phyloP scores from a whole-genome alignment of 2,797 vertebrate species.

The Jordanella pulchra region DNA sequence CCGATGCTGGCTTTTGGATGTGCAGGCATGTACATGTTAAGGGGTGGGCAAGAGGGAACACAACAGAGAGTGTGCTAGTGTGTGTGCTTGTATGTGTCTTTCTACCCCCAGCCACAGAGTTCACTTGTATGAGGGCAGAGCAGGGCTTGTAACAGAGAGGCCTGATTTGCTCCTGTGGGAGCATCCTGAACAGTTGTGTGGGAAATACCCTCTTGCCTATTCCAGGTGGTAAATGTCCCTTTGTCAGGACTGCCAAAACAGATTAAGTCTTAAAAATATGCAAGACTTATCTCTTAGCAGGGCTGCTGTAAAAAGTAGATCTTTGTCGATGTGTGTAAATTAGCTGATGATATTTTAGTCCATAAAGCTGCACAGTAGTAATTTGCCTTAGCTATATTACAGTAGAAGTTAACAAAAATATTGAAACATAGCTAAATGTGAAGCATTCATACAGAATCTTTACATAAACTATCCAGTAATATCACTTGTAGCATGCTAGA shows the following conservation, averaged over 20 bases:
- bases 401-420: too few species aligned
- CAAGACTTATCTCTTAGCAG: background rate
- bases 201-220: conserved; percentile 23
- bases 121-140: conserved; percentile 44
- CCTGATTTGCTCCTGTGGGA: conserved; percentile 36
- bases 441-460: background rate
- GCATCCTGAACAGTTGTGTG: conserved; percentile 38
- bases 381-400: background rate
- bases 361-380: background rate
- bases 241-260: background rate
- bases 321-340: too few species aligned
- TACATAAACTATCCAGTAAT: background rate
- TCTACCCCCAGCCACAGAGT: conserved; percentile 40
- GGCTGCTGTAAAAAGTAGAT: background rate
- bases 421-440: background rate
- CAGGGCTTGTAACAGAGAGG: conserved; percentile 55
- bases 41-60: conserved; percentile 33
- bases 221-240: background rate
- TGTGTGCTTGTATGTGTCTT: conserved; percentile 23
- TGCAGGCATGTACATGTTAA: conserved; percentile 59
- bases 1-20: conserved; percentile 64
- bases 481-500: background rate
- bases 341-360: too few species aligned
- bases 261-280: background rate
- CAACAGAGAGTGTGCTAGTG: conserved; percentile 6